Evolutionary conservation across 2,113 vertebrate species (phyloP), one percentile per base, ranked within the genome.

Genomic region (Pseudois nayaur): DNA sequence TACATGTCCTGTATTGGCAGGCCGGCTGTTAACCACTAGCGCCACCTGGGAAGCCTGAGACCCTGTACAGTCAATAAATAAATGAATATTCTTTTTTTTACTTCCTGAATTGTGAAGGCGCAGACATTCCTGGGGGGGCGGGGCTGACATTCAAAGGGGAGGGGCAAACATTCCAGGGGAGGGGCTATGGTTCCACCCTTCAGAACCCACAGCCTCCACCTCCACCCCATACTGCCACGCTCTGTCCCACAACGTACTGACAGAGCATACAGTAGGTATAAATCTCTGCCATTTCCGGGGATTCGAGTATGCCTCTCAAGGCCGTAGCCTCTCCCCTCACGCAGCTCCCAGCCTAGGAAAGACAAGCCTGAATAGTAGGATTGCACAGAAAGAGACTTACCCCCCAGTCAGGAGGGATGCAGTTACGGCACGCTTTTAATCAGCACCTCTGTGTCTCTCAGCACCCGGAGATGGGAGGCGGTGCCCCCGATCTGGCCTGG

Each of bases 371-470:
- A 71, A 31, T 5, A 5, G 21, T 1, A 71, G 1, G 45, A 71
- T 84, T 76, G 33, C 48, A 10, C 74, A 14, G 90, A 54, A 60
- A 62, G 83, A 27, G 11, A 16, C 16, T 45, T 36, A 23, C 60
- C 71, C 81, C 76, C 67, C 31, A 13, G 83, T 52, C 85, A n/a
- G 83, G 83, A 88, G 90, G 85, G 93, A 50, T 67, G 93, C 82
- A 96, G 76, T 91, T 86, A 50, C 45, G 59, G 43, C 57, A 3
- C 1, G 3, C 81, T 89, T 52, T 89, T 92, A 97, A 97, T 97
- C 96, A 96, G 95, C 55, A 94, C 97, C 96, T 97, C 95, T 43
- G 96, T 59, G 59, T 87, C 83, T 93, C 67, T 57, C 89, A 21
- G 84, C 76, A 36, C 8, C 5, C 76, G 13, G 89, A 23, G 86